These are phyloP conservation scores for Pagrus major DNA, from an alignment of 2,113 vertebrate genomes.

Conservation along the genomic window DNA sequence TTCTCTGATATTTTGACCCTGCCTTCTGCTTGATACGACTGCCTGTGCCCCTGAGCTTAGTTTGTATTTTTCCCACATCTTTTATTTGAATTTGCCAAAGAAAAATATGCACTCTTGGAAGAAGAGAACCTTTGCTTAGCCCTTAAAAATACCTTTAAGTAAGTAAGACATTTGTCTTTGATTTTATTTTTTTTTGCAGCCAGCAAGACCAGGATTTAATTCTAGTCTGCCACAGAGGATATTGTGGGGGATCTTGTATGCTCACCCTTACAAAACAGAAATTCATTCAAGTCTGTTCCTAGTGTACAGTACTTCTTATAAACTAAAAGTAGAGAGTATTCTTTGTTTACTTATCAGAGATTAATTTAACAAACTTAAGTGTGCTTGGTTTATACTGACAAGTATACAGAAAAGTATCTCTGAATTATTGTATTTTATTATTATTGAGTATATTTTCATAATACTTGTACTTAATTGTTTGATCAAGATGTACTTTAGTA, in stretches of 20 bases:
- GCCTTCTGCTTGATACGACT: neutral
- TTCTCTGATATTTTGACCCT: neutral
- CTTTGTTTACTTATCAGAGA: no score
- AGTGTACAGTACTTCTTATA: no score
- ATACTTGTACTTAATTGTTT: no score
- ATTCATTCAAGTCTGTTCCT: no score
- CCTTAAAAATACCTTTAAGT: neutral
- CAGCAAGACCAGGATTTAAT: neutral
- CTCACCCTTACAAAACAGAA: no score
- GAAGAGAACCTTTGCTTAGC: neutral
- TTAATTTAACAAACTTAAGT: no score
- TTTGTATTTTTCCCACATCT: neutral
- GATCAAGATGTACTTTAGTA: no score
- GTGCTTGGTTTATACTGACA: no score
- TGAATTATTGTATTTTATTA: no score
- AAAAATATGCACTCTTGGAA: neutral
- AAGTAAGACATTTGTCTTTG: neutral
- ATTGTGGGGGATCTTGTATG: neutral
- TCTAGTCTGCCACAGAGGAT: conserved; percentile 15
- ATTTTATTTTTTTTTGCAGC: conserved; percentile 2
- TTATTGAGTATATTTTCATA: no score
- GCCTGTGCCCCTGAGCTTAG: neutral
- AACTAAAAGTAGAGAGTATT: no score
- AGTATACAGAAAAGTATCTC: no score
- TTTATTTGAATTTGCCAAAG: neutral